Conservation (phyloP, 1,140 invertebrate species). For the Oncopodura yosiiana region DNA sequence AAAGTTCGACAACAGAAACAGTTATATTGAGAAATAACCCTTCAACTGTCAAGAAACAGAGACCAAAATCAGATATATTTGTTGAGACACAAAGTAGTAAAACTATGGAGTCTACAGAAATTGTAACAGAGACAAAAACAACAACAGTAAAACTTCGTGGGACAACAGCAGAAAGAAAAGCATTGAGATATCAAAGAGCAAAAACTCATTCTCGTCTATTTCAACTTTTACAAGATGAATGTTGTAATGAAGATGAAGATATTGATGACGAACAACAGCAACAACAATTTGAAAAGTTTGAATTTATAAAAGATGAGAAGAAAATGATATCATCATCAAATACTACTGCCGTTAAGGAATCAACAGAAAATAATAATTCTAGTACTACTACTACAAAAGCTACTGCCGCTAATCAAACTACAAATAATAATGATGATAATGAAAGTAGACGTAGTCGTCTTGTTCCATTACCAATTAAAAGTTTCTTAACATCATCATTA, state of each 20-base stretch:
- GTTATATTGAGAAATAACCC: not conserved
- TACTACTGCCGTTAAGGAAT: no score
- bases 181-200: constrained; percentile 54
- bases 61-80: constrained; percentile 21
- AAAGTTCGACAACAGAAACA: no score
- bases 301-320: no score
- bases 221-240: constrained; percentile 54
- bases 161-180: constrained; percentile 39
- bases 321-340: no score
- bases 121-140: not conserved
- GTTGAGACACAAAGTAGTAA: constrained; percentile 6
- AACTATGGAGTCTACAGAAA: not conserved
- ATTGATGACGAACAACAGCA: constrained; percentile 35
- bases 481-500: constrained; percentile 10
- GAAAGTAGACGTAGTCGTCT: constrained; percentile 15
- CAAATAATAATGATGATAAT: not conserved
- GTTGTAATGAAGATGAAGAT: constrained; percentile 39
- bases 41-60: constrained; percentile 4
- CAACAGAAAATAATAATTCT: no score
- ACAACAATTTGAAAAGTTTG: no score
- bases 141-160: constrained; percentile 15
- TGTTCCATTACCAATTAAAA: constrained; percentile 25
- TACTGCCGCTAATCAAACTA: no score
- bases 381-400: no score
- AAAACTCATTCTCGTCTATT: constrained; percentile 61